Conservation (phyloP, 2,888 invertebrate species). For the Zaprionus obscuricornis region DNA sequence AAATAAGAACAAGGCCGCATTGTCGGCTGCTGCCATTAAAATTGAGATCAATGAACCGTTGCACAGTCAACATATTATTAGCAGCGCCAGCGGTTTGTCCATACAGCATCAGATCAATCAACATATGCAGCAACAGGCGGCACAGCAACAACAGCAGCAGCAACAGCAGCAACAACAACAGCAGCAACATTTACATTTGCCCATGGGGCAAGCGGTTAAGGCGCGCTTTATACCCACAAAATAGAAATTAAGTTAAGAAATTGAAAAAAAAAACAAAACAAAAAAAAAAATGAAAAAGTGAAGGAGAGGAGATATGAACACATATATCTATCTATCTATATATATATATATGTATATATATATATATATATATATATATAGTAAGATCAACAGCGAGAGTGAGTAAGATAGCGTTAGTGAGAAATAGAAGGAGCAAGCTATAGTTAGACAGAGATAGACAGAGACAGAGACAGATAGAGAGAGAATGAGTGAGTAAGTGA, state of each 20-base stretch:
- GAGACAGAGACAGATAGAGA: constrained; percentile 2
- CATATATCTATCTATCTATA: too few species aligned
- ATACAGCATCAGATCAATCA: constrained; percentile 82
- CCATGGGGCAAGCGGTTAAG: constrained; percentile 79
- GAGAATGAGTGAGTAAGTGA: constrained; percentile 1
- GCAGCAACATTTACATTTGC: constrained; percentile 72
- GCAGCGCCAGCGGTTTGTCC: constrained; percentile 80
- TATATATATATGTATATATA: too few species aligned
- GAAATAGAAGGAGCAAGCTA: neutral
- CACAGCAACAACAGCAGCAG: constrained; percentile 62
- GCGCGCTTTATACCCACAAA: constrained; percentile 82
- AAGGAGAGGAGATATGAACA: too few species aligned
- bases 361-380: too few species aligned
- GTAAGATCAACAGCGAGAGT: too few species aligned
- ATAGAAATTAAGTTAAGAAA: constrained; percentile 50
- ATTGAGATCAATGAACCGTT: constrained; percentile 81
- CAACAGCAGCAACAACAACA: constrained; percentile 71
- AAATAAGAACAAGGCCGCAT: constrained; percentile 79
- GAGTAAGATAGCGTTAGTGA: neutral
- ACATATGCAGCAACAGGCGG: constrained; percentile 78
- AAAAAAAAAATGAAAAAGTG: too few species aligned
- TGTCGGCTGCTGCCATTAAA: constrained; percentile 79
- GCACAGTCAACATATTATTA: constrained; percentile 80
- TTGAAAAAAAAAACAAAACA: too few species aligned
- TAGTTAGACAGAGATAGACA: constrained; percentile 2